Percentiles rank a stretch among this genome's conserved stretches.
phyloP scores from a whole-genome alignment of 2,888 invertebrate genomes.

The Mimas tiliae region DNA sequence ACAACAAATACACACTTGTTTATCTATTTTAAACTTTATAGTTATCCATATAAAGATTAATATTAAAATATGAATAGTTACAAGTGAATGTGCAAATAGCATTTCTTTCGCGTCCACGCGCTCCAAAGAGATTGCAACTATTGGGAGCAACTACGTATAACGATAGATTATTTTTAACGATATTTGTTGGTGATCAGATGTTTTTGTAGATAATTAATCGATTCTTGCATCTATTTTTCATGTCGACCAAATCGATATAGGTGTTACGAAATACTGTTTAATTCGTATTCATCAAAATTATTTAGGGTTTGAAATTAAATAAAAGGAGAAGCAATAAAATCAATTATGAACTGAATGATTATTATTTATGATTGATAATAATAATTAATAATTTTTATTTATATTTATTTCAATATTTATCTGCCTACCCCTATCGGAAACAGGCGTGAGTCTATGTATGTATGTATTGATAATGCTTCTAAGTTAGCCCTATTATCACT shows the following conservation, averaged over 20 bases:
- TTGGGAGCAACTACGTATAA: constrained; percentile 23
- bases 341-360: not conserved
- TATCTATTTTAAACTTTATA: constrained; percentile 39
- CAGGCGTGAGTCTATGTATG: no score
- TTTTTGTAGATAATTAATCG: constrained; percentile 12
- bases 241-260: not conserved
- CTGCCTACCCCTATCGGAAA: no score
- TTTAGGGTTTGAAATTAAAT: not conserved
- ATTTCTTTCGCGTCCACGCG: constrained; percentile 23
- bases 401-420: no score
- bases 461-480: no score
- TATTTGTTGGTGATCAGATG: not conserved
- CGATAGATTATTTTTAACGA: constrained; percentile 13
- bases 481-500: no score
- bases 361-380: no score
- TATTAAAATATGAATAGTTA: constrained; percentile 31
- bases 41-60: constrained; percentile 32
- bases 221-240: constrained; percentile 2
- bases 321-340: not conserved
- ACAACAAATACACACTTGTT: constrained; percentile 29
- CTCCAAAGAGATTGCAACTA: constrained; percentile 11
- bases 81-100: constrained; percentile 37
- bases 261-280: not conserved
- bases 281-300: not conserved
- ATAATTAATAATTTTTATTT: no score